phyloP scores from a whole-genome alignment of 2,113 vertebrate genomes.

The Trochalopteron elliotii region DNA sequence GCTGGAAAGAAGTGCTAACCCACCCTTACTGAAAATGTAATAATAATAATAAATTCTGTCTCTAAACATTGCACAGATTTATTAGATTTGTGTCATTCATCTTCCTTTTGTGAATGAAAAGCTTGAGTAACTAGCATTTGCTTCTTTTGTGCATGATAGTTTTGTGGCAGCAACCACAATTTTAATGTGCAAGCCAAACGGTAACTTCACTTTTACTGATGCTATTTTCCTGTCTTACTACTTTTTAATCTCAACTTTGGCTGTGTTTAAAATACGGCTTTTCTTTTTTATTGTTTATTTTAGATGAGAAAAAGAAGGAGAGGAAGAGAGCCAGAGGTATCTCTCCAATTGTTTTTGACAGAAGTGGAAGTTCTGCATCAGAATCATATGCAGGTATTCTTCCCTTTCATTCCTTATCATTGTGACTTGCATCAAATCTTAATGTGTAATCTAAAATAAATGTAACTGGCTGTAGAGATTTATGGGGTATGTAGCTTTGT shows the following conservation, averaged over 20 bases:
- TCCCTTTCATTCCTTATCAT: slow-evolving; percentile 25
- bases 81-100: not conserved
- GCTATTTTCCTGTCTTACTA: not conserved
- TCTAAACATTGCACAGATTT: not conserved
- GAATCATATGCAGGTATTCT: slow-evolving; percentile 88
- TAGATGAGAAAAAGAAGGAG: slow-evolving; percentile 87
- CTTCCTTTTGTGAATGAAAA: not conserved
- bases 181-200: not conserved
- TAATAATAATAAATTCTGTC: not conserved
- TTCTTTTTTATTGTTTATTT: not conserved
- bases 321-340: slow-evolving; percentile 89
- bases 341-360: slow-evolving; percentile 91
- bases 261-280: not conserved
- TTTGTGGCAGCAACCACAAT: not conserved
- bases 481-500: slow-evolving; percentile 63
- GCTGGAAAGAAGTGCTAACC: not conserved
- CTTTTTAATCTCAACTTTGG: not conserved
- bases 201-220: not conserved
- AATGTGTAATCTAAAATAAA: slow-evolving; percentile 37
- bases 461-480: slow-evolving; percentile 18
- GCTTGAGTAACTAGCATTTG: not conserved
- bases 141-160: not conserved
- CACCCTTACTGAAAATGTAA: not conserved
- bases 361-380: slow-evolving; percentile 90
- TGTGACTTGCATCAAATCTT: slow-evolving; percentile 14